Evolutionary conservation across 2,797 vertebrate species (phyloP).

Genomic region (Eidolon dupreanum): DNA sequence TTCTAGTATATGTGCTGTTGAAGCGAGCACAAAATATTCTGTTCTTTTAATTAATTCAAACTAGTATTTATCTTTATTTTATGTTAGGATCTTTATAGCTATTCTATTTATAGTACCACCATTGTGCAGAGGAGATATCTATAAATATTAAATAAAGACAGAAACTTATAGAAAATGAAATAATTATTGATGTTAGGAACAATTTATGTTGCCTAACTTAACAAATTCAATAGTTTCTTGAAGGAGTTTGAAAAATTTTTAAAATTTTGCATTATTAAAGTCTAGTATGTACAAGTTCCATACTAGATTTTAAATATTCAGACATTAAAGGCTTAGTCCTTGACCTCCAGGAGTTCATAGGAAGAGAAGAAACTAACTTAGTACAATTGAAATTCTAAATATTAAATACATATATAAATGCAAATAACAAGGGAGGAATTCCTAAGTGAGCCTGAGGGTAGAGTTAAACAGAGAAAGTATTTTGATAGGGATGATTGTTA

Average conservation of each 20-base stretch:
- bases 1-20: not conserved
- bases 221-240: not conserved
- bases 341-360: not conserved
- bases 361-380: not conserved
- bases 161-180: not conserved
- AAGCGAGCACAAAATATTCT: not conserved
- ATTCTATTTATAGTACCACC: not conserved
- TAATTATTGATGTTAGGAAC: not conserved
- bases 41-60: not conserved
- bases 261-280: slow-evolving; percentile 31
- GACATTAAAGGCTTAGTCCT: not conserved
- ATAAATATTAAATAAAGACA: not conserved
- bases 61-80: not conserved
- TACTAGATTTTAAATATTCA: not conserved
- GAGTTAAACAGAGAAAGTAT: not conserved
- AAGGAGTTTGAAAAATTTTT: slow-evolving; percentile 43
- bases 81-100: not conserved
- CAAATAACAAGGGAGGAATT: not conserved
- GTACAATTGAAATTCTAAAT: not conserved
- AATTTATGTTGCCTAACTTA: not conserved
- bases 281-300: not conserved
- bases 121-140: not conserved
- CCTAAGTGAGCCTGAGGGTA: not conserved
- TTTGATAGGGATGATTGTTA: not conserved
- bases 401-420: not conserved